Evolutionary conservation across 1,140 invertebrate species (phyloP), one percentile per base, ranked within the genome.

Genomic region (Eufriesea mexicana): DNA sequence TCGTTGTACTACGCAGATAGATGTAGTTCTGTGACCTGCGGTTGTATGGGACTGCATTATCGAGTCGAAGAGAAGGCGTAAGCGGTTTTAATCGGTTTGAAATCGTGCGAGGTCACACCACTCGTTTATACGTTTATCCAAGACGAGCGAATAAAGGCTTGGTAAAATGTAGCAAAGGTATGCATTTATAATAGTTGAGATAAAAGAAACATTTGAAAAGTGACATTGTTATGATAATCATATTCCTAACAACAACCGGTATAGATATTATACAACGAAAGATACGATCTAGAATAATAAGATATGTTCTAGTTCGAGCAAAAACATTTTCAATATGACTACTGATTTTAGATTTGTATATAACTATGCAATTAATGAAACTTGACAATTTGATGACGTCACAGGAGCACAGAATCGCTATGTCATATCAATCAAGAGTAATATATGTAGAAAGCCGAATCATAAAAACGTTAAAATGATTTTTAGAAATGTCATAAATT

Each of bases 61-160:
- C 18, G 5, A 18, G n/a, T 18, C 9, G 0, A 14, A 57, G 64
- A 59, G 20, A 83, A n/a, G 47, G 78, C 10, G 49, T 10, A 18
- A 57, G 16, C n/a, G 42, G 10, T 71, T 68, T 78, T 77, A 83
- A 83, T 78, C 75, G 66, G 70, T 83, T n/a, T 71, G 76, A 84
- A 79, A 79, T 79, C 68, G 68, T 64, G 55, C 67, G 76, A 84
- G 82, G 82, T 79, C 76, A 47, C 35, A 35, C 42, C 68, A 35
- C 14, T 73, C 55, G 42, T 47, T 79, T 67, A 42, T 42, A 64
- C 42, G 6, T 28, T 62, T 61, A 61, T 20, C 5, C 5, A 54
- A 49, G 20, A 42, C 35, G 42, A 57, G 45, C n/a, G 59, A 12
- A 80, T 54, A 64, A 64, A 49, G 51, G 62, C 61, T 67, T 20